Base-by-base conservation (phyloP, 1,140 invertebrate genomes). In the Daktulosphaira vitifoliae region DNA sequence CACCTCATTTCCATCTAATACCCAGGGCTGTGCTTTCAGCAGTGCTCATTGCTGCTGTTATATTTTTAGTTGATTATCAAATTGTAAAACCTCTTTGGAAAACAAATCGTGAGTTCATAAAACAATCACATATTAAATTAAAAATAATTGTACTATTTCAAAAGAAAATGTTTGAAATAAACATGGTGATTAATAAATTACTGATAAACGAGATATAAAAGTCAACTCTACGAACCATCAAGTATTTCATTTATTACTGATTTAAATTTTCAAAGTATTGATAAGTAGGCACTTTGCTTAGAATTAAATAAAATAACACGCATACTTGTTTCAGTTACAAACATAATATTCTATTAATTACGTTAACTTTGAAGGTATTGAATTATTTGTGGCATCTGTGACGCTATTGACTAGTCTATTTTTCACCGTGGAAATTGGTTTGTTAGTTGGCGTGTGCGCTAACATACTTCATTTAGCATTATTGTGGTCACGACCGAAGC, bases 1-100 rank as follows among this genome's bases (percentile, higher is more conserved):
- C 84, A 0, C 82, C 84, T 0, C 85, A 82, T 68, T 88, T 87
- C 72, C 79, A 80, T 68, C 86, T 78, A 59, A 87, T 88, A 69
- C 86, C 86, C 1, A 81, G 82, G 70, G 76, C 84, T 0, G 78
- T 81, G 1, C 71, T 87, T 15, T 75, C 83, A 5, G 81, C 84
- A 1, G 80, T 88, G 3, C 79, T 87, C 18, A 86, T 88, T 56
- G 80, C 78, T 67, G 85, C 86, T 4, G 84, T 88, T 1, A 72
- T 84, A 11, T 85, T 84, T 70, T 80, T 88, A 76, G 77, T 88
- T 1, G 84, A 87, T 68, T 75, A 79, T 65, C 73, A 80, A 66
- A 80, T 84, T 25, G 69, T 84, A 11, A 72, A 72, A 42, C 72
- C 78, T 1, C 78, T 88, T 29, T 88, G 85, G 85, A 79, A 72